Evolutionary conservation across 2,797 vertebrate species (phyloP).

Genomic region (Halcyon badia): DNA sequence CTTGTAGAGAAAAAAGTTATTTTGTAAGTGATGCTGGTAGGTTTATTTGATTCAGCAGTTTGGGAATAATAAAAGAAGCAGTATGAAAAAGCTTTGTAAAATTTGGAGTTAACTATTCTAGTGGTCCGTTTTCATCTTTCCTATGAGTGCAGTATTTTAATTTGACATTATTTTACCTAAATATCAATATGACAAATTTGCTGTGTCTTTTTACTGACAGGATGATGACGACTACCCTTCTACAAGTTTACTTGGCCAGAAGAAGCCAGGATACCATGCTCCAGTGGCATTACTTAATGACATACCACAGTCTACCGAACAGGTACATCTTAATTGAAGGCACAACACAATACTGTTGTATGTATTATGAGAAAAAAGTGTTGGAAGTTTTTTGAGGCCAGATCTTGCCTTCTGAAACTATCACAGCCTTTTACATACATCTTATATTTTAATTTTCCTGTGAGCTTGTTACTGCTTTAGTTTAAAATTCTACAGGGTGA

Average conservation of each 20-base stretch:
- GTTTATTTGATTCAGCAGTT: neutral
- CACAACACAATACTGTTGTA: neutral
- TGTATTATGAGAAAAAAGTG: neutral
- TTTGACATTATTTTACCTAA: neutral
- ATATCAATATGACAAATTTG: neutral
- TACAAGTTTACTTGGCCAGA: conserved; percentile 94
- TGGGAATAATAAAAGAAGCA: neutral
- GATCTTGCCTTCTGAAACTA: neutral
- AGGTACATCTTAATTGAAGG: conserved; percentile 76
- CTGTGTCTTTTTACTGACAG: conserved; percentile 67
- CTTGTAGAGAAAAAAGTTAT: neutral
- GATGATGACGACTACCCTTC: conserved; percentile 95
- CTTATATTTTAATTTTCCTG: neutral
- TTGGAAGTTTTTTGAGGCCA: neutral
- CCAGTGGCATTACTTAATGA: conserved; percentile 97
- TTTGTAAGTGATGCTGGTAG: neutral
- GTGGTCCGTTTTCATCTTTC: neutral
- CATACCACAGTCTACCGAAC: conserved; percentile 97
- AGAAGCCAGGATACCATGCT: conserved; percentile 97
- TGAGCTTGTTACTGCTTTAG: neutral
- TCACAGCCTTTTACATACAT: too few relatives aligned
- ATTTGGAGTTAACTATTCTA: neutral
- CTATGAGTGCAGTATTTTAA: neutral
- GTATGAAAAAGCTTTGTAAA: neutral
- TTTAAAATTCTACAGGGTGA: neutral